Conservation (phyloP, 2,797 vertebrate genomes). For the Craterocephalus amniculus region DNA sequence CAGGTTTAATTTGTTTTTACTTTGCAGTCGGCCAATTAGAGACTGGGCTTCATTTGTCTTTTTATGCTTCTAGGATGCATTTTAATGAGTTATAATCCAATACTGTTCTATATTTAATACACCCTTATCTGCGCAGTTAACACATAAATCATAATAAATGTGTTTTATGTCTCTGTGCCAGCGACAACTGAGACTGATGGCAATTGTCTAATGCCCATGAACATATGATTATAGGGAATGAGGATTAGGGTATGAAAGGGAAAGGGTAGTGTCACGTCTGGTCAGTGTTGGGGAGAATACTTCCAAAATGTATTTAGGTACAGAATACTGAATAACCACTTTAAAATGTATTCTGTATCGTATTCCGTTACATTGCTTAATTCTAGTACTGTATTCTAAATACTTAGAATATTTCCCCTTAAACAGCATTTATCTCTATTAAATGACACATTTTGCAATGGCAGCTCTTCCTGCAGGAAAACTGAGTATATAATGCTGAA, state of each 20-base stretch:
- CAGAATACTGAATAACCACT: no score
- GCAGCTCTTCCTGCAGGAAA: no score
- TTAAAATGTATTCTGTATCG: no score
- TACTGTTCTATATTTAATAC: slow-evolving; percentile 35
- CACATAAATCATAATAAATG: slow-evolving; percentile 15
- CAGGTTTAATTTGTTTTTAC: slow-evolving; percentile 62
- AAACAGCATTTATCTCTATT: no score
- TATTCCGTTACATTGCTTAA: no score
- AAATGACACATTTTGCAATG: no score
- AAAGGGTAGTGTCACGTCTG: no score
- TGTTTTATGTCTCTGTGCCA: neutral
- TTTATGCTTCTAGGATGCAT: slow-evolving; percentile 37
- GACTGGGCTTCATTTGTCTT: slow-evolving; percentile 40
- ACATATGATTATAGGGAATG: neutral
- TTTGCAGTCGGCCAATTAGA: slow-evolving; percentile 60
- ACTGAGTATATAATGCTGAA: no score
- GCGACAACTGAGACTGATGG: neutral
- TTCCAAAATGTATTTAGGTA: no score
- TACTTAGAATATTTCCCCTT: no score
- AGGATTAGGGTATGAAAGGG: neutral
- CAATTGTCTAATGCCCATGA: neutral
- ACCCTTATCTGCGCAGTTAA: slow-evolving; percentile 12
- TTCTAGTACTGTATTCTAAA: no score
- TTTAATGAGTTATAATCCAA: slow-evolving; percentile 42
- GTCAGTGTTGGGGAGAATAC: no score